Base-by-base conservation (phyloP, 2,113 vertebrate genomes). In the Acanthisitta chloris region DNA sequence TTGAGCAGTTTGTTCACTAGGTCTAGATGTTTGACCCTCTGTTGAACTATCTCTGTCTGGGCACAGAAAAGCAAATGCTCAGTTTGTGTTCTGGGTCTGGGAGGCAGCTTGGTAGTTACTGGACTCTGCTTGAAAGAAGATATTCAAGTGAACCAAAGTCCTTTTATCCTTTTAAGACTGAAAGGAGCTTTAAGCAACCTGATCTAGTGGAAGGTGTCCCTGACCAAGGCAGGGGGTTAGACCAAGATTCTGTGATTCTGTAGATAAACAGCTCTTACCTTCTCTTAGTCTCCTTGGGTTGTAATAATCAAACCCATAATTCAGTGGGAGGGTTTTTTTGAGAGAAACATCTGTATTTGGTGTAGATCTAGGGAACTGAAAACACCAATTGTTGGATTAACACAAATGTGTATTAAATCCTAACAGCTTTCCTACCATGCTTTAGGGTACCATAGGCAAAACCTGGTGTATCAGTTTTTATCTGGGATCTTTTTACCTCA, bases 311-410 rank as follows among this genome's bases (percentile, higher is more conserved):
- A 40, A 40, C 7, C 3, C 4, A 8, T 48, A 77, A 73, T 57
- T 61, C 18, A 55, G 2, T 28, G 14, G 18, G 21, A 54, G 1
- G 4, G 25, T 38, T 46, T 29, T 88, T 91, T 77, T 84, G 52
- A 42, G 17, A 14, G 8, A 88, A 83, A 23, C 8, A 51, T 3
- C 3, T 87, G 26, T 38, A 8, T n/a, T 72, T 61, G 24, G 25
- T 77, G 9, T 61, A 33, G 42, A 24, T 14, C 38, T 77, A 40
- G 14, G 49, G 16, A 58, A 29, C 12, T 14, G 21, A 36, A 31
- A 16, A 17, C 0, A 2, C 4, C 0, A 0, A 20, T 55, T 26
- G 17, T 87, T 79, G n/a, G 17, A 36, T 45, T 69, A 88, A 57
- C 29, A 20, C 25, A 73, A 61, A 31, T 14, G 55, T 9, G 14